Conservation (phyloP, 2,888 invertebrate species). For the Eremobia ochroleuca region DNA sequence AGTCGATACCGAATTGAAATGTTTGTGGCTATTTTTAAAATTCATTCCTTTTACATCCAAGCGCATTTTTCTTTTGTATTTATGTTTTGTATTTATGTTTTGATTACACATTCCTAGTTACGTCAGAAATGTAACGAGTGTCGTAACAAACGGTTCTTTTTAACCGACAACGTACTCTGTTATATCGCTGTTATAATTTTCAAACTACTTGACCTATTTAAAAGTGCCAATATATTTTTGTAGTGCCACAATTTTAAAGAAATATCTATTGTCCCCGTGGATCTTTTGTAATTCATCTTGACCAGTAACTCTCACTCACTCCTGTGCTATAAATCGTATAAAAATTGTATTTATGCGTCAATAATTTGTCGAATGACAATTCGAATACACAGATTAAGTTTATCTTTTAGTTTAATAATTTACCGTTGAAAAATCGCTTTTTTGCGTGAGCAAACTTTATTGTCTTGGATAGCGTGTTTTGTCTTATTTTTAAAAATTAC, state of each 20-base stretch:
- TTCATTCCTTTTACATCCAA: conserved; percentile 19
- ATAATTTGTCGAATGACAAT: not conserved
- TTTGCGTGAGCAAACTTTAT: conserved; percentile 50
- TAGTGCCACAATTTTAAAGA: not conserved
- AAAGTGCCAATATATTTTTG: conserved; percentile 4
- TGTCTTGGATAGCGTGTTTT: conserved; percentile 51
- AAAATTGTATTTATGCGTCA: not conserved
- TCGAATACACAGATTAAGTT: not conserved
- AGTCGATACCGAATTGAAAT: conserved; percentile 45
- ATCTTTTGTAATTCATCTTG: conserved; percentile 16
- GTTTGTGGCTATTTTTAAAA: conserved; percentile 35
- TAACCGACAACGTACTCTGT: conserved; percentile 9
- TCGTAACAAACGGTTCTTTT: conserved; percentile 38
- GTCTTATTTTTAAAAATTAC: conserved; percentile 66
- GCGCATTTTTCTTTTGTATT: not conserved
- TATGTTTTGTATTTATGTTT: not conserved
- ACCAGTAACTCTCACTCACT: conserved; percentile 23
- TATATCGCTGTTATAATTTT: conserved; percentile 9
- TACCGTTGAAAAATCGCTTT: conserved; percentile 20
- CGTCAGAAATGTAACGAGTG: conserved; percentile 23
- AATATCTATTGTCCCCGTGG: not conserved
- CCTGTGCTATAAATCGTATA: not conserved
- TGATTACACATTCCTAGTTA: conserved; percentile 32
- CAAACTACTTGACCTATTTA: conserved; percentile 7
- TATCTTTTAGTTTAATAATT: conserved; percentile 25